Evolutionary conservation across 2,888 invertebrate genomes (phyloP), one percentile per base, ranked within the genome.

Genomic region (Rosalia funebris): DNA sequence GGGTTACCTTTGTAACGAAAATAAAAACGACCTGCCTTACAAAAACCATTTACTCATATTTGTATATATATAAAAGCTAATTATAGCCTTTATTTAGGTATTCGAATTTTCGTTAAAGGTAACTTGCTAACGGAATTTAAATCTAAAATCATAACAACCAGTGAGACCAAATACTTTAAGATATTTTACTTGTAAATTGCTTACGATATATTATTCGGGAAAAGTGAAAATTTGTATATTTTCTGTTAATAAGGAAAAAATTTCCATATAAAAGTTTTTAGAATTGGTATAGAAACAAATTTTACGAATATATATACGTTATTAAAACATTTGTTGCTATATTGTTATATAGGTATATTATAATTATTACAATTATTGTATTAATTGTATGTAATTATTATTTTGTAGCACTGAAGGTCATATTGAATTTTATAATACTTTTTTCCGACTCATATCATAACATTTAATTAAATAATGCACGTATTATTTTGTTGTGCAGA

Each of bases 151-250:
- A 64, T 68, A 65, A 62, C 61, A 47, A 74, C 77, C 78, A 78
- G 77, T 77, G 78, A 79, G 80, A 80, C 80, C 80, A 80, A 78
- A 73, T 77, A 78, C 74, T 76, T 77, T 78, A 78, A 79, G 75
- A 73, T 72, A 74, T 75, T 75, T 75, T 72, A 73, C 65, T 59
- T 69, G 68, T 71, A 71, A 56, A 72, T 72, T 72, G 70, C 70
- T 74, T 74, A 70, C 60, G 65, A 65, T 62, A 62, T 57, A 60
- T 44, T 44, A 48, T 60, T 54, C 59, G 20, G 53, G 53, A 60
- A 65, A 56, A 37, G 37, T 57, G 48, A 67, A 52, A 63, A 62
- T 74, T 75, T 74, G 68, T 74, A 74, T 69, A 70, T 67, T 66
- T 73, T 74, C 60, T 66, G 72, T 73, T 72, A 66, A 62, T 63